Percentiles rank a stretch among this genome's conserved stretches.
phyloP scores from a whole-genome alignment of 2,797 vertebrate genomes.

The Phalloptychus januarius region DNA sequence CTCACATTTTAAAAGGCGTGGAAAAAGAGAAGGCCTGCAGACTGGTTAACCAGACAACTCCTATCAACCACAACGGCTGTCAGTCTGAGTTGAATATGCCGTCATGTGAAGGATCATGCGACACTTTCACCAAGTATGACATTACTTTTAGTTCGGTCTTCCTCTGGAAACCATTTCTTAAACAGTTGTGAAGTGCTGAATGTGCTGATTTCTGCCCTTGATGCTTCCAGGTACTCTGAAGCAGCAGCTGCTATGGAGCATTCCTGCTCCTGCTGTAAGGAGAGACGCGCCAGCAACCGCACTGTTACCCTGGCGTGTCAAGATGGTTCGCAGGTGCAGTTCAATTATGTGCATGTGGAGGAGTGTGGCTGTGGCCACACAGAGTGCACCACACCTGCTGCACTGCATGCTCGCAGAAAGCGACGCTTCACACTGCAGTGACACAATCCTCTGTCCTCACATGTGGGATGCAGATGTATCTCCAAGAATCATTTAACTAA shows the following conservation, averaged over 20 bases:
- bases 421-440: constrained; percentile 54
- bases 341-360: constrained; percentile 78
- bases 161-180: neutral
- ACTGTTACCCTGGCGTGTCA: constrained; percentile 79
- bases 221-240: constrained; percentile 78
- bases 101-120: constrained; percentile 89
- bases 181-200: neutral
- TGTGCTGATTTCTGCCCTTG: neutral
- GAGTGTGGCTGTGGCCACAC: constrained; percentile 70
- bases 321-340: constrained; percentile 58
- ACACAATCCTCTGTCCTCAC: constrained; percentile 10
- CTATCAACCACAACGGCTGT: constrained; percentile 75
- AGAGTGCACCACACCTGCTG: constrained; percentile 48
- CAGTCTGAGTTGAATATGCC: constrained; percentile 78
- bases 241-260: constrained; percentile 77
- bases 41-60: constrained; percentile 33
- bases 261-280: constrained; percentile 89
- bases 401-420: constrained; percentile 38
- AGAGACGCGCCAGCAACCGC: constrained; percentile 69
- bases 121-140: constrained; percentile 78
- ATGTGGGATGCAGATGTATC: neutral
- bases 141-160: too few relatives aligned
- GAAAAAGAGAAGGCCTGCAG: constrained; percentile 79
- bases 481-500: neutral
- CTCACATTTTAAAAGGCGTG: constrained; percentile 67